A percentile compares a stretch with the other conserved stretches of the same genome.
Evolutionary conservation across 2,113 vertebrate genomes (phyloP).

Genomic region (Forbesichthys agassizii): DNA sequence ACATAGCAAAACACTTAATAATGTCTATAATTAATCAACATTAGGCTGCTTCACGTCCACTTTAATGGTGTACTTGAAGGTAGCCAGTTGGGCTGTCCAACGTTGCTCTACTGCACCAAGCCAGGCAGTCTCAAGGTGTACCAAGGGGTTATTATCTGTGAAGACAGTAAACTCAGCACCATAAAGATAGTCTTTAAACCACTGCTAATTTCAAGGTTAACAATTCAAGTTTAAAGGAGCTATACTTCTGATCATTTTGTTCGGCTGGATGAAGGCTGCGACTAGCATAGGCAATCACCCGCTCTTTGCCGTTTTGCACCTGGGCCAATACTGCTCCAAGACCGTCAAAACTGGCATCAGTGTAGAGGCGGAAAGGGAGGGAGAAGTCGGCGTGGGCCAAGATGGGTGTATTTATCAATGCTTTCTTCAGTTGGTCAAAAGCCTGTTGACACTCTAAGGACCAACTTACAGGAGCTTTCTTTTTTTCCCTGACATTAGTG

Average conservation of each 20-base stretch:
- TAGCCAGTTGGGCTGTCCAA: neutral
- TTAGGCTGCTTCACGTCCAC: too few relatives aligned
- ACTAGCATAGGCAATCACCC: slow-evolving; percentile 12
- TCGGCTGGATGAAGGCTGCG: neutral
- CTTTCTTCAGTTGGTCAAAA: neutral
- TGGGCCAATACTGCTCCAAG: slow-evolving; percentile 19
- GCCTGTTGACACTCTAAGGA: neutral
- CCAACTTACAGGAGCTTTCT: neutral
- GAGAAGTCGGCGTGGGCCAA: slow-evolving; percentile 21
- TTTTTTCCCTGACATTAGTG: neutral
- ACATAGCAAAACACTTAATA: too few relatives aligned
- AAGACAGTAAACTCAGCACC: neutral
- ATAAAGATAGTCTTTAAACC: slow-evolving; percentile 14
- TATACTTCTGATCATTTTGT: slow-evolving; percentile 11
- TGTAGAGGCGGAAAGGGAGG: neutral
- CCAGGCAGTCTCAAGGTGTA: neutral
- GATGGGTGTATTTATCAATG: neutral
- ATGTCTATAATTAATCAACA: too few relatives aligned
- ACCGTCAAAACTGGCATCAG: slow-evolving; percentile 1
- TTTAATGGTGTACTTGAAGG: slow-evolving; percentile 5
- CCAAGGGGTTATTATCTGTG: slow-evolving; percentile 1
- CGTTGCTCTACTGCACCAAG: slow-evolving; percentile 9
- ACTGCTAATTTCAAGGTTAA: slow-evolving; percentile 18
- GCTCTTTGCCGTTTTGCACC: neutral
- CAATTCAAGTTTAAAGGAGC: slow-evolving; percentile 8